A percentile compares a stretch with the other conserved stretches of the same genome.
These are phyloP conservation scores for Trissonchulus sp. DNA, from an alignment of 2,888 invertebrate species.

Conservation along the genomic window DNA sequence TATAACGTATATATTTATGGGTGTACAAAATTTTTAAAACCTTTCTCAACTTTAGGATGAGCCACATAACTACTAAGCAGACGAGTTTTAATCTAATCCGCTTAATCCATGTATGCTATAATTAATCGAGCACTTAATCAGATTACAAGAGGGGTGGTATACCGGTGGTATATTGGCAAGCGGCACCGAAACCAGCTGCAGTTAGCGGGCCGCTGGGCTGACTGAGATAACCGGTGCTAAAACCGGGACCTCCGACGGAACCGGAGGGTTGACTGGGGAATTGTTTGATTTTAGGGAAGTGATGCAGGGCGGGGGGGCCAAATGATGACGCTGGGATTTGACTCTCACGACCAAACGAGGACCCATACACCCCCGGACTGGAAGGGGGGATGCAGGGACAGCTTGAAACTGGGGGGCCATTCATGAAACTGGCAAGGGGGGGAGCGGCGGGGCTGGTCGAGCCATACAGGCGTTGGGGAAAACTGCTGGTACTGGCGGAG, in stretches of 20 bases:
- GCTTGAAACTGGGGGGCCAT: background rate
- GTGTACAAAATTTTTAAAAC: too few species aligned
- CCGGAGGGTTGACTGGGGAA: background rate
- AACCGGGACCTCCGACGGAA: background rate
- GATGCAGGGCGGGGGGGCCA: background rate
- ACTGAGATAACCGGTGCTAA: background rate
- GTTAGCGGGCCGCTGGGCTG: background rate
- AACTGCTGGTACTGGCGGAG: background rate
- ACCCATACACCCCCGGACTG: background rate
- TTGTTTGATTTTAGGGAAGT: background rate
- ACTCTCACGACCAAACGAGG: background rate
- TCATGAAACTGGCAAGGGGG: background rate
- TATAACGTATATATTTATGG: too few species aligned
- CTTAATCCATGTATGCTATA: too few species aligned
- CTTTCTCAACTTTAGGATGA: too few species aligned
- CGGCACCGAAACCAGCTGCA: background rate
- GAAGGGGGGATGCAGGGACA: background rate
- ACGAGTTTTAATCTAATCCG: too few species aligned
- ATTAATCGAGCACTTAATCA: too few species aligned
- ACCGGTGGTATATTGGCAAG: background rate
- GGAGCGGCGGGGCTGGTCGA: background rate
- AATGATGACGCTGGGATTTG: background rate
- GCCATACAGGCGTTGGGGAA: background rate
- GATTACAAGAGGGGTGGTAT: background rate
- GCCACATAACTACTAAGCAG: too few species aligned